Evolutionary conservation across 1,140 invertebrate genomes (phyloP), one percentile per base, ranked within the genome.

Genomic region (Ceratitis capitata): DNA sequence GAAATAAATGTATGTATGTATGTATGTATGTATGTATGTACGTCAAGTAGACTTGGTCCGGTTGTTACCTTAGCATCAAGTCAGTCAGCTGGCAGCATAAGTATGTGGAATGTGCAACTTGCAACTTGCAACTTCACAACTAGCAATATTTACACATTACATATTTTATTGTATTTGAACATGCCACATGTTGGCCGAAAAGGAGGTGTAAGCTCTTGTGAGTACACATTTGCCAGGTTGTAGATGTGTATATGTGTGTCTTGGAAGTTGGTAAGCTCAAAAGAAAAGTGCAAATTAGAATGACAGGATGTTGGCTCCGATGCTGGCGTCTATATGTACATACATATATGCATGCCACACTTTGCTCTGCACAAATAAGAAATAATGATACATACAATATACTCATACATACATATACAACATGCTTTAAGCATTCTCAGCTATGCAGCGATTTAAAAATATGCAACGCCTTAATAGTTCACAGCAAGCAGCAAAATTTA

Each of bases 241-340:
- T 47, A 19, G 42, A 23, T 45, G 6, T 7, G 35, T 32, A 3
- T 12, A 3, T 61, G 32, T 69, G 32, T 26, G 14, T 69, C 32
- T 69, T 47, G 42, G 69, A 19, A 45, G 69, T 23, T 78, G 16
- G 69, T 45, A 42, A 10, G 39, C 19, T 16, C 39, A 78, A 78
- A 78, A 78, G 69, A 78, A 78, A 78, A 78, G 69, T 78, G 69
- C 69, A 78, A 78, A 78, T 78, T 78, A 78, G 45, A 78, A 78
- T 45, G 69, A 78, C 69, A 78, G 69, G 39, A 78, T 78, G 69
- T 78, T 78, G 42, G 39, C 6, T 78, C 19, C 5, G 39, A n/a
- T 39, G 69, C 69, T 47, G 69, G 45, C 39, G 69, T 9, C n/a
- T n/a, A n/a, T n/a, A n/a, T n/a, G n/a, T n/a, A n/a, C n/a, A n/a